phyloP scores from a whole-genome alignment of 2,888 invertebrate genomes.

The Dendrolimus pini region DNA sequence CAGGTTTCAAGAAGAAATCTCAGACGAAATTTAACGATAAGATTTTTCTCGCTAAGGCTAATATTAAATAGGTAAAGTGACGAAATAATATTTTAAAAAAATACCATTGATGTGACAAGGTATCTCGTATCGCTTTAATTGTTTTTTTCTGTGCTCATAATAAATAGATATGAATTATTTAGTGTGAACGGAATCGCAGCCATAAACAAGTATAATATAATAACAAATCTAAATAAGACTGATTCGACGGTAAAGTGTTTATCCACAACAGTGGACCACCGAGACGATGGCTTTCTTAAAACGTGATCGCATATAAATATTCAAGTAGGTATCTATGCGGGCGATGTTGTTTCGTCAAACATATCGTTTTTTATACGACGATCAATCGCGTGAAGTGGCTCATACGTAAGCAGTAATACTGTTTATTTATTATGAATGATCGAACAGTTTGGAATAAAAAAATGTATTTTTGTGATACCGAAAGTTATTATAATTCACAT shows the following conservation, averaged over 20 bases:
- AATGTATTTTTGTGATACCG: too few species aligned
- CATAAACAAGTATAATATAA: neutral
- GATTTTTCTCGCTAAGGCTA: too few species aligned
- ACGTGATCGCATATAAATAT: neutral
- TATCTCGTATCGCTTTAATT: too few species aligned
- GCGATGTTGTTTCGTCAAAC: slow-evolving; percentile 49
- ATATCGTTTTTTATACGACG: slow-evolving; percentile 8
- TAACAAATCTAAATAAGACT: slow-evolving; percentile 66
- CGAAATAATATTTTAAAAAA: too few species aligned
- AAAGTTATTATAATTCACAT: too few species aligned
- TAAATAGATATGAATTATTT: too few species aligned
- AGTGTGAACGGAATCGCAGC: too few species aligned
- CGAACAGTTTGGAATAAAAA: neutral
- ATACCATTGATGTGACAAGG: too few species aligned
- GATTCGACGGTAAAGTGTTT: slow-evolving; percentile 31
- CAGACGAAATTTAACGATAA: too few species aligned
- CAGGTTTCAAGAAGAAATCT: too few species aligned
- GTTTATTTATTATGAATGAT: neutral
- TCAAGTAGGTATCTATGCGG: slow-evolving; percentile 32
- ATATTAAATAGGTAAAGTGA: too few species aligned
- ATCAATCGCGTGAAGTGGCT: slow-evolving; percentile 1
- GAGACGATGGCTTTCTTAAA: slow-evolving; percentile 13
- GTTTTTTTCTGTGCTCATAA: too few species aligned
- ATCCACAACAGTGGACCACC: slow-evolving; percentile 50
- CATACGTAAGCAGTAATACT: neutral